These are phyloP conservation scores for Odontothrips loti DNA, from an alignment of 2,888 invertebrate species.

Conservation along the genomic window DNA sequence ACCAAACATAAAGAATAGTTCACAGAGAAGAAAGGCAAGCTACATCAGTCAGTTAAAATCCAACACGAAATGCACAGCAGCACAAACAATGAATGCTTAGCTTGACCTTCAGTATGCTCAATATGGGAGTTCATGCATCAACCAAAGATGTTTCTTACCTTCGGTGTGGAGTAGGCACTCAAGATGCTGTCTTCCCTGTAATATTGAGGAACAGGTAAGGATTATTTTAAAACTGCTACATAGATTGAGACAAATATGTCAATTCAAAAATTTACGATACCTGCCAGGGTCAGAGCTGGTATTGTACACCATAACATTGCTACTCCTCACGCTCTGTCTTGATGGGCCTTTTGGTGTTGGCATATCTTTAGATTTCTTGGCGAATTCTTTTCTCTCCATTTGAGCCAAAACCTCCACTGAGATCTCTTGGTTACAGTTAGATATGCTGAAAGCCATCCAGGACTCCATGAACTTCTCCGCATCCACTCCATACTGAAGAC, in stretches of 20 bases:
- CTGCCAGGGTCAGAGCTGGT: slow-evolving; percentile 40
- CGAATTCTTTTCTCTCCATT: slow-evolving; percentile 63
- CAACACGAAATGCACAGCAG: background rate
- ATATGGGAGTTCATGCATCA: background rate
- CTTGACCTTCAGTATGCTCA: background rate
- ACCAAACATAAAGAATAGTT: too few relatives aligned
- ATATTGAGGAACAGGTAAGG: background rate
- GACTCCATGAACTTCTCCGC: slow-evolving; percentile 68
- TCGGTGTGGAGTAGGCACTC: slow-evolving; percentile 41
- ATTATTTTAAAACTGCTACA: background rate
- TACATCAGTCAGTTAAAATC: too few relatives aligned
- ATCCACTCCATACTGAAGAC: slow-evolving; percentile 56
- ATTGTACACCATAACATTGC: slow-evolving; percentile 31
- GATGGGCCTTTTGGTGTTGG: slow-evolving; percentile 27
- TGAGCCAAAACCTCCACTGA: slow-evolving; percentile 56
- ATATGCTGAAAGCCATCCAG: slow-evolving; percentile 74
- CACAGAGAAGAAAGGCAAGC: too few relatives aligned
- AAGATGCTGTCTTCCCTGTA: slow-evolving; percentile 11
- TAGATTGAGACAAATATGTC: background rate
- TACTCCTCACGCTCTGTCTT: background rate
- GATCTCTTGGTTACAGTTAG: slow-evolving; percentile 59
- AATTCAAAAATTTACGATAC: slow-evolving; percentile 38
- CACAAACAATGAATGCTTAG: background rate
- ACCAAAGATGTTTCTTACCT: slow-evolving; percentile 42
- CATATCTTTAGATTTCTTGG: slow-evolving; percentile 45